Evolutionary conservation across 2,888 invertebrate species (phyloP).

Genomic region (Pedicia rivosa): DNA sequence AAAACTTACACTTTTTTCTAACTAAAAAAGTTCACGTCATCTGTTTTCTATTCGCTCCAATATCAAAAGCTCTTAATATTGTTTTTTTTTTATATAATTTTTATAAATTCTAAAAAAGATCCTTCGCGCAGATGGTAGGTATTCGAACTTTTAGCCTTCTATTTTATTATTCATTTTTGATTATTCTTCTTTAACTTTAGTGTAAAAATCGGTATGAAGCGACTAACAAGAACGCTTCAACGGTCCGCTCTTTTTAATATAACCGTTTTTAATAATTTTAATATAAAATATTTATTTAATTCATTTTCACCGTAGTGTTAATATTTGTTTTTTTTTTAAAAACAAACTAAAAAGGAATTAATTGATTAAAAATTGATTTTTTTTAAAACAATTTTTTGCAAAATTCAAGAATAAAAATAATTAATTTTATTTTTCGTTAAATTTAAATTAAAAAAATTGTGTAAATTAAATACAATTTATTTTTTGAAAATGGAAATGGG

Average conservation of each 20-base stretch:
- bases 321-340: not conserved
- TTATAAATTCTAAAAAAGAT: too few relatives aligned
- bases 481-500: slow-evolving; percentile 10
- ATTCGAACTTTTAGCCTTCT: not conserved
- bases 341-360: not conserved
- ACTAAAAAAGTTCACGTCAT: too few relatives aligned
- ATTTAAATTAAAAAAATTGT: too few relatives aligned
- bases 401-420: too few relatives aligned
- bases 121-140: not conserved
- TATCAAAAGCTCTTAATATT: too few relatives aligned
- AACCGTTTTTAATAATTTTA: not conserved
- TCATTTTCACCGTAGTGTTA: not conserved
- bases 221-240: not conserved
- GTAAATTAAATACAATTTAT: too few relatives aligned
- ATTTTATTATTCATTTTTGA: not conserved
- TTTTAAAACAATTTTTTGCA: too few relatives aligned
- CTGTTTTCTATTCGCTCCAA: too few relatives aligned
- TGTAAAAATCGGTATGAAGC: not conserved
- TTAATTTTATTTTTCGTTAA: too few relatives aligned
- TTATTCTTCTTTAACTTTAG: not conserved
- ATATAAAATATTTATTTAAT: not conserved
- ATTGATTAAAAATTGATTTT: too few relatives aligned
- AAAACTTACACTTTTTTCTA: too few relatives aligned
- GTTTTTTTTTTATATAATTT: too few relatives aligned
- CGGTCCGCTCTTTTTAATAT: not conserved